These are phyloP conservation scores for Brachystomella parvula DNA, from an alignment of 1,140 invertebrate species.

Conservation along the genomic window DNA sequence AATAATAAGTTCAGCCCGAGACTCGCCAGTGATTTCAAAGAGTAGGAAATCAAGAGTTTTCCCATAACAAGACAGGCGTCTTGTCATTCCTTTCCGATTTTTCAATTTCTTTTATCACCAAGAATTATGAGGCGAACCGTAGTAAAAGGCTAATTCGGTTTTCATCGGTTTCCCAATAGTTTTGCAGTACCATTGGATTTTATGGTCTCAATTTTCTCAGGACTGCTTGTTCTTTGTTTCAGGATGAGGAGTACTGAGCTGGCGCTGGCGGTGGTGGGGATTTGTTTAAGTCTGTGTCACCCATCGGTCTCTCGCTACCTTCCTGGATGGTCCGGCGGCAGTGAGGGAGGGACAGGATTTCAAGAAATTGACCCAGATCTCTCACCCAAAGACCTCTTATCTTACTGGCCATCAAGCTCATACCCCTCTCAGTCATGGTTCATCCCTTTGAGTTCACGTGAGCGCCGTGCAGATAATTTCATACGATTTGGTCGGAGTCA, in stretches of 20 bases:
- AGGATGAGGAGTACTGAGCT: background rate
- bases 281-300: background rate
- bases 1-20: too few relatives aligned
- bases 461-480: slow-evolving; percentile 39
- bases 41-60: background rate
- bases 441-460: slow-evolving; percentile 15
- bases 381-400: slow-evolving; percentile 39
- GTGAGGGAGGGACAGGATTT: background rate
- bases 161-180: too few relatives aligned
- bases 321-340: background rate
- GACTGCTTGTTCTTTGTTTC: background rate
- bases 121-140: too few relatives aligned
- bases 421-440: background rate
- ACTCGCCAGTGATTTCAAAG: background rate
- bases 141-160: too few relatives aligned
- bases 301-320: background rate
- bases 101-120: background rate
- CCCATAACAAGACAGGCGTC: background rate
- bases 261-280: background rate
- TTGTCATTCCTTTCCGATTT: background rate
- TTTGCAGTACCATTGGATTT: background rate
- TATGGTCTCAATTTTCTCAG: background rate
- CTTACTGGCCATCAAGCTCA: background rate
- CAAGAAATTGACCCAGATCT: slow-evolving; percentile 50
- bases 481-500: slow-evolving; percentile 40